Evolutionary conservation across 1,140 invertebrate genomes (phyloP), one percentile per base, ranked within the genome.

Genomic region (Epicauta chinensis): DNA sequence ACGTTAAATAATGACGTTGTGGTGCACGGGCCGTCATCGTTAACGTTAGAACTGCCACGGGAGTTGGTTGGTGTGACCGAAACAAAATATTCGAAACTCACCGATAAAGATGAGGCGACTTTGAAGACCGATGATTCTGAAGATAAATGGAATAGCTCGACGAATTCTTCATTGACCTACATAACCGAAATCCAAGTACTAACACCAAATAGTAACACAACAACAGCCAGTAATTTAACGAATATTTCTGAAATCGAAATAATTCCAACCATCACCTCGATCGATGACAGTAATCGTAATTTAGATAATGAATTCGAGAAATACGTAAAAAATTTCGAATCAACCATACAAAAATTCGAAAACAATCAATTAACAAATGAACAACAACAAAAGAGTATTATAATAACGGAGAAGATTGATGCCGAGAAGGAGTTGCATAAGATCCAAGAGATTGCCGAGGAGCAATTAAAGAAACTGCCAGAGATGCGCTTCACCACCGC

Each of bases 401-500:
- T 61, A 36, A 32, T 53, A 23, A 46, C 56, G n/a, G 62, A 67
- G 37, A 61, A 58, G 16, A 53, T 60, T 2, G 64, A 68, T 41
- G 53, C 58, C 12, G 64, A 66, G 42, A 65, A 60, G 16, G 64
- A 67, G 38, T 48, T 63, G 10, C 58, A 65, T 16, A 68, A 67
- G 51, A 66, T 67, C n/a, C 62, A 69, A 35, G 64, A 69, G 46
- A 64, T 68, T 12, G 67, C 60, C 2, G 67, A 69, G 43, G 65
- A 66, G 44, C 63, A 68, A 40, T 47, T 68, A 34, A 68, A 69
- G 53, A 69, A 65, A 55, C 44, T 70, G 16, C 67, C 73, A 43
- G 74, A 77, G 43, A 80, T 80, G 48, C 73, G 77, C 64, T 80
- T 80, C 62, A 71, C 74, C 17, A 80, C 78, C 13, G 74, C 78